Conservation (phyloP, 2,797 vertebrate genomes). For the Hapalemur alaotrensis region DNA sequence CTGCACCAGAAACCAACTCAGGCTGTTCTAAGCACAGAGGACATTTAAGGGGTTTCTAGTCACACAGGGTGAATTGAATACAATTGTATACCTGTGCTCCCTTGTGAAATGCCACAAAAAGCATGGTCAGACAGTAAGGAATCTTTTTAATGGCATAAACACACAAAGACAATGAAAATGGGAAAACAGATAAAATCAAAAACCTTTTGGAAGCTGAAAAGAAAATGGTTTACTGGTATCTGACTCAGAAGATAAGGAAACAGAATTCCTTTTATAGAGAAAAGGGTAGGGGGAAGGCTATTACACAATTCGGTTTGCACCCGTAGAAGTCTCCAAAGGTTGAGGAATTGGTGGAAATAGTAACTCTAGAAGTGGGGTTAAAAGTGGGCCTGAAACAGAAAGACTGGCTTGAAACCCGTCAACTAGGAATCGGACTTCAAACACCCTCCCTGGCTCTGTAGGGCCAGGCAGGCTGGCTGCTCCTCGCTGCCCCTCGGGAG, state of each 20-base stretch:
- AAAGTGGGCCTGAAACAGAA: not conserved
- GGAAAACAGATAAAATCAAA: not conserved
- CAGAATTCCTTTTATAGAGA: not conserved
- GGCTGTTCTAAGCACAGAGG: not conserved
- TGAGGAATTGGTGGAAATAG: not conserved
- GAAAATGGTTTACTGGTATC: not conserved
- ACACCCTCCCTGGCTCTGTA: not conserved
- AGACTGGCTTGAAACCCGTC: not conserved
- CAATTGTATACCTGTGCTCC: not conserved
- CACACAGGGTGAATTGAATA: not conserved
- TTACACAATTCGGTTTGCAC: not conserved
- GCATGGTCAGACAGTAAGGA: not conserved
- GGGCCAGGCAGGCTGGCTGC: not conserved
- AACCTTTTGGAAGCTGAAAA: not conserved
- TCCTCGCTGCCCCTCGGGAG: not conserved
- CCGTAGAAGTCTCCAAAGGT: not conserved
- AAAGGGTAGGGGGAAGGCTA: not conserved
- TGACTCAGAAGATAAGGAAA: not conserved
- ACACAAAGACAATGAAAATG: not conserved
- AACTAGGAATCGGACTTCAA: not conserved
- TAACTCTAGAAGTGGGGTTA: not conserved
- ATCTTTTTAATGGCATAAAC: not conserved
- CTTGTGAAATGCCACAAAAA: not conserved
- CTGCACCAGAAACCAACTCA: not conserved
- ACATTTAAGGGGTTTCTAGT: not conserved